Evolutionary conservation across 1,140 invertebrate genomes (phyloP), one percentile per base, ranked within the genome.

Genomic region (Dendrolimus kikuchii): DNA sequence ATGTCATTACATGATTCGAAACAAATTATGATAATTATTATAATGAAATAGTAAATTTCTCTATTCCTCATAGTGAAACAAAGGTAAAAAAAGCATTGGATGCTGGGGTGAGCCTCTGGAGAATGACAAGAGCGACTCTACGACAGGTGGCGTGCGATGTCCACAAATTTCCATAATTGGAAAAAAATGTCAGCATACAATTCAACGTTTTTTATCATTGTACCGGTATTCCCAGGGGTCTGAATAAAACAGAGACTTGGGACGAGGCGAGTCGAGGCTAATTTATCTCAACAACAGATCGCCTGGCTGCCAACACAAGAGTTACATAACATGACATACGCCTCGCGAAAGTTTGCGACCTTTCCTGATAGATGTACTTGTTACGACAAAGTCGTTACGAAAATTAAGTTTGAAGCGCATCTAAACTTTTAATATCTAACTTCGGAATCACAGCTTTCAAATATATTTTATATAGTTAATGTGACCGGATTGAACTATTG

Each of bases 201-300:
- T 70, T 69, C 64, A 71, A 74, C 58, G 68, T 67, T 72, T 78
- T 70, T 72, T 10, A 43, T 77, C 70, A 77, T 77, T 75, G 73
- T 71, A 70, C 57, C 55, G 55, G 55, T 64, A 64, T 59, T 73
- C 75, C 70, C 71, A 59, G 64, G 74, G 68, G 73, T 49, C 63
- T 76, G 71, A 76, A 79, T 77, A 79, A 76, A 81, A 81, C 71
- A 79, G 65, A 70, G 71, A 68, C 64, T 60, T 66, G 65, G 74
- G 62, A 65, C 64, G 65, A 68, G 52, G 53, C 64, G 67, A 72
- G 68, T 71, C 73, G 60, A 53, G 64, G 74, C 66, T 80, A 80
- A 81, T 81, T 79, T 75, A 53, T 58, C 48, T 55, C 51, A 69
- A 66, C 68, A 74, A 74, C 64, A 65, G 62, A 72, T 75, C 53